Percentiles rank a stretch among this genome's conserved stretches.
phyloP scores from a whole-genome alignment of 2,113 vertebrate genomes.

The Promerops cafer region DNA sequence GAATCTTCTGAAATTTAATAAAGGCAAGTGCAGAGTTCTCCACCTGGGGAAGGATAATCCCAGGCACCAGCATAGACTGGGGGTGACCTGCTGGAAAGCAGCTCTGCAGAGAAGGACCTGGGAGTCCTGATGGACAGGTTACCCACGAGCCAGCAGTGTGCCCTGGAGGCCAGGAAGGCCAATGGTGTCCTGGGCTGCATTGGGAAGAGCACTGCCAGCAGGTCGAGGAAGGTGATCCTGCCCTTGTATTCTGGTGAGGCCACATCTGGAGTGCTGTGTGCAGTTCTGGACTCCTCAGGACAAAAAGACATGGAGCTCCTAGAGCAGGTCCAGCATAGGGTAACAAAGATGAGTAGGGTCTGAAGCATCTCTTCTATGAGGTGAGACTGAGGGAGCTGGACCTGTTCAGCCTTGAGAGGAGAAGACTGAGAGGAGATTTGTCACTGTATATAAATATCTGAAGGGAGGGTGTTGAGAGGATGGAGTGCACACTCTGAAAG shows the following conservation, averaged over 20 bases:
- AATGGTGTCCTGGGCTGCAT: neutral
- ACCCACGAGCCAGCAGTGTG: neutral
- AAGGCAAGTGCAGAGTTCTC: neutral
- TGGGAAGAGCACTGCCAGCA: neutral
- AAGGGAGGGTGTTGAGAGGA: accelerated
- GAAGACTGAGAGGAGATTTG: neutral
- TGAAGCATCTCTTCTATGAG: neutral
- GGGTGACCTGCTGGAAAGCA: neutral
- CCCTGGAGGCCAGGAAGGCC: too few relatives aligned
- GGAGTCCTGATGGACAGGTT: neutral
- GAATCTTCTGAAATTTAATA: neutral
- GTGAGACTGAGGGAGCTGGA: neutral
- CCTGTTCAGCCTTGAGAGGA: neutral
- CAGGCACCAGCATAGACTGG: neutral
- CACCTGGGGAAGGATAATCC: neutral
- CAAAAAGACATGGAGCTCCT: neutral
- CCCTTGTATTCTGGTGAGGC: neutral
- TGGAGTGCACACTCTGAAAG: neutral
- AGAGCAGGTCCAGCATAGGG: accelerated
- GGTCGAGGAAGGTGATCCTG: accelerated
- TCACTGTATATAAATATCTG: neutral
- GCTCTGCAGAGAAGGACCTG: neutral
- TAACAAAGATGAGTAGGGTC: neutral
- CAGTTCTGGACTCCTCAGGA: neutral
- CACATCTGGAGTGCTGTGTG: neutral